A percentile compares a stretch with the other conserved stretches of the same genome.
Conservation (phyloP, 2,888 invertebrate species). For the Loripinus fragilis region DNA sequence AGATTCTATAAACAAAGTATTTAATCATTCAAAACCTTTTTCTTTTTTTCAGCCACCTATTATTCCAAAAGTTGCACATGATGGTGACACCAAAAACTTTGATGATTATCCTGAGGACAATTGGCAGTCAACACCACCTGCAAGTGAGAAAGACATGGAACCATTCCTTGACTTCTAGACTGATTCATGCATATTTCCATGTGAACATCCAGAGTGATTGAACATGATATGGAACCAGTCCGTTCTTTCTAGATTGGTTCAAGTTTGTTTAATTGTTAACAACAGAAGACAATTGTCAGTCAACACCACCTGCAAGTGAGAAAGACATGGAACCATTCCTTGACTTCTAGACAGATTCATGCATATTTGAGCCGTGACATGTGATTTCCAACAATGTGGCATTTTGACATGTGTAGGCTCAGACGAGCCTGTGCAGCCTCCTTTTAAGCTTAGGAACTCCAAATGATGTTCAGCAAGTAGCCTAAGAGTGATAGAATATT, state of each 20-base stretch:
- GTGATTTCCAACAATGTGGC: no score
- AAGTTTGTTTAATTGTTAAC: background rate
- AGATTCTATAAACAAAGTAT: no score
- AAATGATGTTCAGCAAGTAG: no score
- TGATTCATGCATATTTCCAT: background rate
- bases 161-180: conserved; percentile 69
- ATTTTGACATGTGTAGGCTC: no score
- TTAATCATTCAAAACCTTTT: background rate
- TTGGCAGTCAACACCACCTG: conserved; percentile 68
- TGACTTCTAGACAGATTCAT: no score
- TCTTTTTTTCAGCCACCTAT: conserved; percentile 92
- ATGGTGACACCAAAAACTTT: conserved; percentile 97
- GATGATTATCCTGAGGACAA: conserved; percentile 92
- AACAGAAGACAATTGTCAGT: conserved; percentile 84
- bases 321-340: conserved; percentile 50
- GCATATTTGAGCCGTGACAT: no score
- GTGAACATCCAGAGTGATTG: background rate
- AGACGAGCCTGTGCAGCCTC: no score
- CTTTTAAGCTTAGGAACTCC: no score
- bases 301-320: conserved; percentile 64
- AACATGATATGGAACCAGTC: background rate
- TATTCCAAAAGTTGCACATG: conserved; percentile 93
- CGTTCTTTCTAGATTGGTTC: background rate
- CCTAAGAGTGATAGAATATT: no score
- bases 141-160: conserved; percentile 65